Conservation (phyloP, 2,888 invertebrate genomes). For the Cataglyphis rosenhaueri region DNA sequence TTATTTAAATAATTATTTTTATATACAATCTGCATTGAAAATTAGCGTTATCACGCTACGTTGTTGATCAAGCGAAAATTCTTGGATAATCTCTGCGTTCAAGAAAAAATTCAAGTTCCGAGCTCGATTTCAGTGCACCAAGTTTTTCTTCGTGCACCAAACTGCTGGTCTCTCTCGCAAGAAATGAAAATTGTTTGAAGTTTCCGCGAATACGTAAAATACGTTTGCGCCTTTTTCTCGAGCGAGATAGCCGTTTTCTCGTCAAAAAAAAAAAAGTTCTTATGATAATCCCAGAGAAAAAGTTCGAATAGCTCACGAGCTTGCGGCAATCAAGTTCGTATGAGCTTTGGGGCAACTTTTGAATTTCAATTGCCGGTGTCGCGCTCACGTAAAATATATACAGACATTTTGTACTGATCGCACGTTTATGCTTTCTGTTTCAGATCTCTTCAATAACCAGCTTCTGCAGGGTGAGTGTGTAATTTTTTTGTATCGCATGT, state of each 20-base stretch:
- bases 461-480: constrained; percentile 92
- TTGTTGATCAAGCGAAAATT: background rate
- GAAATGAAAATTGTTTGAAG: constrained; percentile 34
- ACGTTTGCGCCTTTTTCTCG: constrained; percentile 30
- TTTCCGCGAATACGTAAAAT: constrained; percentile 68
- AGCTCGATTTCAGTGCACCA: background rate
- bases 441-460: constrained; percentile 95
- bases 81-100: background rate
- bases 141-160: background rate
- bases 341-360: constrained; percentile 55
- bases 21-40: background rate
- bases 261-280: constrained; percentile 60
- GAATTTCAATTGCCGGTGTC: constrained; percentile 64
- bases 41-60: background rate
- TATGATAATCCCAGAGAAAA: constrained; percentile 69
- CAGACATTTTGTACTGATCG: constrained; percentile 50
- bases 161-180: background rate
- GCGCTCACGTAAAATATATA: constrained; percentile 18
- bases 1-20: background rate
- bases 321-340: constrained; percentile 57
- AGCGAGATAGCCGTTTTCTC: constrained; percentile 35
- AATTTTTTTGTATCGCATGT: constrained; percentile 33
- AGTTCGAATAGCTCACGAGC: constrained; percentile 52
- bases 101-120: background rate
- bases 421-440: constrained; percentile 85